These are phyloP conservation scores for Dryocosmus kuriphilus DNA, from an alignment of 2,888 invertebrate genomes.

Conservation along the genomic window DNA sequence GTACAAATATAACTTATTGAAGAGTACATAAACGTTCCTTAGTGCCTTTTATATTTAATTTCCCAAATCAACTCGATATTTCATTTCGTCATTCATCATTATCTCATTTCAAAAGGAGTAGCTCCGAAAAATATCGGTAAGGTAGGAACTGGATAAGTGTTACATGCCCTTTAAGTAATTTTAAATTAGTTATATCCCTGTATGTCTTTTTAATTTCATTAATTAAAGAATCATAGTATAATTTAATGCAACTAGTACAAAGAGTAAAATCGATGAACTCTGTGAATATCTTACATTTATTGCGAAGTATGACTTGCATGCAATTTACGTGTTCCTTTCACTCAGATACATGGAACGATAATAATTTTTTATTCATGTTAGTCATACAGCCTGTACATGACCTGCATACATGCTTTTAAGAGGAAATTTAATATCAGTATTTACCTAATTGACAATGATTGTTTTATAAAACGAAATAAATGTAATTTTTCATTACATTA, in stretches of 20 bases:
- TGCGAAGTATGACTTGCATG: not conserved
- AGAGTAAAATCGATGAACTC: constrained; percentile 18
- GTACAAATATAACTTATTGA: too few species aligned
- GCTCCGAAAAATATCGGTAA: too few species aligned
- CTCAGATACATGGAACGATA: not conserved
- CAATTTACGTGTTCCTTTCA: constrained; percentile 16
- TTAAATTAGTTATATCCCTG: not conserved
- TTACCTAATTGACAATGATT: not conserved
- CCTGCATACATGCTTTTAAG: not conserved
- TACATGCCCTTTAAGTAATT: not conserved
- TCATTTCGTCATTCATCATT: too few species aligned
- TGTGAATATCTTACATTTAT: constrained; percentile 15
- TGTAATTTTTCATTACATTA: not conserved
- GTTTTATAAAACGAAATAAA: not conserved
- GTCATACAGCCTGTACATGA: not conserved
- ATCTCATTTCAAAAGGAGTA: too few species aligned
- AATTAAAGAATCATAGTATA: not conserved
- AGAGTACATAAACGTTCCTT: too few species aligned
- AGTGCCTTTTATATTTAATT: too few species aligned
- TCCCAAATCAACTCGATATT: too few species aligned
- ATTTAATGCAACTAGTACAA: constrained; percentile 12
- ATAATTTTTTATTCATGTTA: constrained; percentile 13
- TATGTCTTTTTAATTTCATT: too few species aligned
- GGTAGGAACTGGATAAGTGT: too few species aligned
- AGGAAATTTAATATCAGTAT: not conserved